Conservation (phyloP, 1,140 invertebrate species). For the Apis laboriosa region DNA sequence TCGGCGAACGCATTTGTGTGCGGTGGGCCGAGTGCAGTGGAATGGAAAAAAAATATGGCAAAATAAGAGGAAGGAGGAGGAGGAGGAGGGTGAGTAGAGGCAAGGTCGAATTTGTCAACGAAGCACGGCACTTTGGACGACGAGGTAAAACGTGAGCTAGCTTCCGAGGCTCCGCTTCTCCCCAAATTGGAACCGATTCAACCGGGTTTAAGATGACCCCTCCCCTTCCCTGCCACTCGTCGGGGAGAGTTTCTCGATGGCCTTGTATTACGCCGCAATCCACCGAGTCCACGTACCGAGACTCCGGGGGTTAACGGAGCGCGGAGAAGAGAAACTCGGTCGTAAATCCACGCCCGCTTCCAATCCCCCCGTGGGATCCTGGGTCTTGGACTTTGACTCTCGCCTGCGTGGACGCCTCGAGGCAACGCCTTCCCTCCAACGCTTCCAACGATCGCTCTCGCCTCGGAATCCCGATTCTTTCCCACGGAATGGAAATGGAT, state of each 20-base stretch:
- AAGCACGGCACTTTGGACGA: not conserved
- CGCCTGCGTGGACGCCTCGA: no score
- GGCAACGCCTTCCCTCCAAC: no score
- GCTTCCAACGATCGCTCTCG: no score
- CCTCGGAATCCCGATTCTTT: no score
- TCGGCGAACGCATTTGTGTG: no score
- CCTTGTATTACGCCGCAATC: conserved; percentile 9
- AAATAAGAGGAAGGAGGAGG: not conserved
- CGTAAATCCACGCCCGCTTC: conserved; percentile 18
- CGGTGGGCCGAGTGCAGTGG: no score
- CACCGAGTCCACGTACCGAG: conserved; percentile 1
- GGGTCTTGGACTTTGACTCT: not conserved
- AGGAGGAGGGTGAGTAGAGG: not conserved
- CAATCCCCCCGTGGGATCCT: not conserved
- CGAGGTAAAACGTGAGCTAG: conserved; percentile 2
- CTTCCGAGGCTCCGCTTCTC: not conserved
- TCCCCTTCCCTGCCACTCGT: conserved; percentile 16
- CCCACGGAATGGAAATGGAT: no score
- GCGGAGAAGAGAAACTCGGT: conserved; percentile 8
- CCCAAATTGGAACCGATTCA: conserved; percentile 37
- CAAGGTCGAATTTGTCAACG: not conserved
- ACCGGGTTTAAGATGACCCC: not conserved
- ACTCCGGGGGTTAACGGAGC: conserved; percentile 18
- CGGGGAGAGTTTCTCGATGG: conserved; percentile 15
- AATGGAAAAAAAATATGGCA: no score